Evolutionary conservation across 2,113 vertebrate species (phyloP), one percentile per base, ranked within the genome.

Genomic region (Prolemur simus): DNA sequence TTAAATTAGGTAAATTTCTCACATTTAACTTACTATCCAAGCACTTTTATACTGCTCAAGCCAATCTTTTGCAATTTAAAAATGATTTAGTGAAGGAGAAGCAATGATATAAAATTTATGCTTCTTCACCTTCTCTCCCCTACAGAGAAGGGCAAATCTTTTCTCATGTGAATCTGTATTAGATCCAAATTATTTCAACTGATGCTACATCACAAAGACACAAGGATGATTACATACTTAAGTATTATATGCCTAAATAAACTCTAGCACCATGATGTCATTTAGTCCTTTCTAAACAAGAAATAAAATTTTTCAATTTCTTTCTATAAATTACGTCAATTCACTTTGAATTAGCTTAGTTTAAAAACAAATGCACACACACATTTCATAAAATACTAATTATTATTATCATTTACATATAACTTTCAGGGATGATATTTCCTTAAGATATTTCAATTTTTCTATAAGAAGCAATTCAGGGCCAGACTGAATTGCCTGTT

Each of bases 141-240:
- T 85, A 97, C 84, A 96, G 74, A 97, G 96, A 97, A 97, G 95
- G 77, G 88, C 94, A 97, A 97, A 97, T 97, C 60, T 93, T 97
- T 95, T 98, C 97, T 93, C 87, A 98, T 81, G 94, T 96, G 98
- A 98, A 97, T 98, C 97, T 96, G 78, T 94, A 96, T 97, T 95
- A 97, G 97, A 97, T 96, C 76, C 95, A 97, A 98, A 96, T 97
- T 54, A 97, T 96, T 97, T 98, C 98, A 98, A 97, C 21, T 96
- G 74, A 95, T 95, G 96, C 85, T 97, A 98, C 93, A 97, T 94
- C 89, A 97, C 6, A 94, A 98, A 98, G 97, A 98, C 92, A 96
- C 9, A 94, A 98, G 80, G 54, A 86, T 97, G 42, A 60, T 93
- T 91, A 96, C 69, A 81, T 94, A 97, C 87, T 98, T 97, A 94